Base-by-base conservation (phyloP, 2,797 vertebrate species). In the Argentina silus region DNA sequence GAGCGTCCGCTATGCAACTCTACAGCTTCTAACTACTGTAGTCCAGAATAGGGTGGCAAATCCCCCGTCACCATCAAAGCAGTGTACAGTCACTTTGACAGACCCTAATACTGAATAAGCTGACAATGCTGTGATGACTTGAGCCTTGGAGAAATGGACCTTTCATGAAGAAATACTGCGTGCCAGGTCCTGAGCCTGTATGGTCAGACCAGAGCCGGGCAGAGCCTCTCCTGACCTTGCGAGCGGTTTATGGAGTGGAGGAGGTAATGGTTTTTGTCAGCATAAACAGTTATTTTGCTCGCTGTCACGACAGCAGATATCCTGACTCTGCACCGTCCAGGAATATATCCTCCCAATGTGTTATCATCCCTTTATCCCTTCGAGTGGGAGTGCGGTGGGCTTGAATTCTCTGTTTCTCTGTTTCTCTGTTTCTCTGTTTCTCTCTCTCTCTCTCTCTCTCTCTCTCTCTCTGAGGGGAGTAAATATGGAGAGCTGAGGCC, bases 231-330 rank as follows among this genome's bases (percentile, higher is more conserved):
- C 68, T 87, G 91, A 89, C 89, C 85, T 89, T 87, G 86, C 82
- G 82, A 72, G 75, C 61, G 79, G 62, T 72, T 86, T 83, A 84
- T 83, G 80, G 80, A 80, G 79, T 68, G 67, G 75, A 84, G 72
- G 80, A 75, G 88, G 82, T 83, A 87, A 89, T 90, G 50, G 72
- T 87, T 90, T 91, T 88, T 91, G 88, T 89, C 90, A 88, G 88
- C 83, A 85, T 86, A 88, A 91, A 78, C 76, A 87, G 83, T 83
- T 84, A 86, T 88, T 91, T 83, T 88, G 87, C 83, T 73, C 83
- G 80, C 84, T 75, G 81, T 88, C 75, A 74, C 89, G 87, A 88
- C 83, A 79, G 82, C 77, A 89, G 85, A 93, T 87, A 82, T 82
- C 89, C 88, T 91, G 87, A 93, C 87, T 83, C 83, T 75, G 87